Percentiles rank a stretch among this genome's conserved stretches.
Conservation (phyloP, 92 coral and sea anemone species). For the Muricea muricata region DNA sequence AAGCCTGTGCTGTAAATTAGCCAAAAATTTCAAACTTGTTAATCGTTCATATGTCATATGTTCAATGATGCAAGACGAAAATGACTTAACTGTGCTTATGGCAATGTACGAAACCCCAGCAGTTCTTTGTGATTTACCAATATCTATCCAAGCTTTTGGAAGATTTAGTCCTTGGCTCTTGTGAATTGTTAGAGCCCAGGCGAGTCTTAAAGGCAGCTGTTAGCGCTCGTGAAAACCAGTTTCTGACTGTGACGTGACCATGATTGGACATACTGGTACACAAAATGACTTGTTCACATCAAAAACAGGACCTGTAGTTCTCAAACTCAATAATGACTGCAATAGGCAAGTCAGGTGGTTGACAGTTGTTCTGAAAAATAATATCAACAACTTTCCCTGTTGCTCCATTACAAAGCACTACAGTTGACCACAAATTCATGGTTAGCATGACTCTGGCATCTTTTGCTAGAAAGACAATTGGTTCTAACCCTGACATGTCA, state of each 20-base stretch:
- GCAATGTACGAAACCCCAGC: slow-evolving; percentile 48
- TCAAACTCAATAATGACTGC: slow-evolving; percentile 63
- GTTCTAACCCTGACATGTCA: slow-evolving; percentile 65
- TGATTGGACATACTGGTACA: slow-evolving; percentile 70
- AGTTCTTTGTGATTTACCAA: slow-evolving; percentile 50
- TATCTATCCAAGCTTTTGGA: no score
- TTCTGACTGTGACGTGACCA: slow-evolving; percentile 30
- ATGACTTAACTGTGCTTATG: slow-evolving; percentile 47
- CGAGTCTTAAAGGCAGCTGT: no score
- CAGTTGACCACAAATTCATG: no score
- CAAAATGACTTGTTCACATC: slow-evolving; percentile 29
- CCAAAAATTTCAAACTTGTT: slow-evolving; percentile 38
- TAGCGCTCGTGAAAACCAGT: slow-evolving; percentile 60
- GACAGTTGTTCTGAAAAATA: no score
- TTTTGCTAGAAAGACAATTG: slow-evolving; percentile 47
- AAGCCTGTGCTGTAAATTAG: no score
- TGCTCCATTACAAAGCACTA: slow-evolving; percentile 13
- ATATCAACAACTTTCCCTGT: slow-evolving; percentile 36
- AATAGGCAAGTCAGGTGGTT: no score
- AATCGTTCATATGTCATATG: slow-evolving; percentile 65
- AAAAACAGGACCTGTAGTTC: slow-evolving; percentile 56
- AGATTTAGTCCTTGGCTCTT: no score
- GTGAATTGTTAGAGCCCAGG: slow-evolving; percentile 65
- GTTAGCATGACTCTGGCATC: no score
- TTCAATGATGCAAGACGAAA: slow-evolving; percentile 54